Conservation (phyloP, 1,140 invertebrate genomes). For the Diprion similis region DNA sequence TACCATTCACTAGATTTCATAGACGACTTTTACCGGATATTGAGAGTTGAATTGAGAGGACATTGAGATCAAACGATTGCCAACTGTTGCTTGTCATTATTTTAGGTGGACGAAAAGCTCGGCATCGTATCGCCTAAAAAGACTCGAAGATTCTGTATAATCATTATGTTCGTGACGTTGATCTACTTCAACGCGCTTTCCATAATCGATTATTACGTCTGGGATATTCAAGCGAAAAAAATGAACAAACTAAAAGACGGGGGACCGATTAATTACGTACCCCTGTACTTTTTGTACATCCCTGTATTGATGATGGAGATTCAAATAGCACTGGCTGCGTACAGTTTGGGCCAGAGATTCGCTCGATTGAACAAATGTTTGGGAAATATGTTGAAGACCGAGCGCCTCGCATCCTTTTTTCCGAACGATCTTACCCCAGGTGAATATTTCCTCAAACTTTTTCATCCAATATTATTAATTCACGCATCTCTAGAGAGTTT, state of each 20-base stretch:
- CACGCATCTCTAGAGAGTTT: too few relatives aligned
- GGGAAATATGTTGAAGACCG: conserved; percentile 39
- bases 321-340: conserved; percentile 50
- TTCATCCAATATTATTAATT: too few relatives aligned
- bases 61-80: background rate
- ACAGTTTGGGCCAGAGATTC: conserved; percentile 51
- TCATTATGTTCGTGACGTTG: conserved; percentile 26
- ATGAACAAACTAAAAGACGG: conserved; percentile 42
- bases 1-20: too few relatives aligned
- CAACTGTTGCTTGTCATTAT: background rate
- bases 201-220: conserved; percentile 42
- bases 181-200: conserved; percentile 41
- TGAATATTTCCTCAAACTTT: conserved; percentile 19
- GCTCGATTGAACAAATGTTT: conserved; percentile 47
- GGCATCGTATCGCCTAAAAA: conserved; percentile 37
- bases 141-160: conserved; percentile 39
- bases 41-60: conserved; percentile 8
- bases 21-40: conserved; percentile 11
- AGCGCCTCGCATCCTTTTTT: conserved; percentile 37
- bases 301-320: conserved; percentile 50
- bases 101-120: conserved; percentile 48
- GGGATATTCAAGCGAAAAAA: conserved; percentile 38
- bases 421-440: conserved; percentile 44
- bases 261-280: conserved; percentile 54
- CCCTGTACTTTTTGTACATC: conserved; percentile 54